Base-by-base conservation (phyloP, 2,113 vertebrate species). In the Gallinago media region DNA sequence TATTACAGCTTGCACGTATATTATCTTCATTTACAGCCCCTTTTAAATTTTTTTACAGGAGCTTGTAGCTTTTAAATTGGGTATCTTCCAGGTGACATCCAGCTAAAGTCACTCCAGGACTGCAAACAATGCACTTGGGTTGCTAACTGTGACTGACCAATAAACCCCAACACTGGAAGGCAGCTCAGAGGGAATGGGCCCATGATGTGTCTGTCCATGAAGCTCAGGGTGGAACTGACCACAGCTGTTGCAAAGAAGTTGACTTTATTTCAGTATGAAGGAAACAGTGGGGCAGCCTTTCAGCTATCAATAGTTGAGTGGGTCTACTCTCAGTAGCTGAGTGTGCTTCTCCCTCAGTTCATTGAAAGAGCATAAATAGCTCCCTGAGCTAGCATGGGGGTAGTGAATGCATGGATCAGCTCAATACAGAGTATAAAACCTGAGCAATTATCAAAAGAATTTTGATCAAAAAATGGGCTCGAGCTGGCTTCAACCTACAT, bases 191-290 rank as follows among this genome's bases (percentile, higher is more conserved):
- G 6, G 59, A 59, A 46, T 38, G 21, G 31, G 7, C 14, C 22
- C 0, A 0, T 61, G 22, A 61, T 22, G 5, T 38, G 22, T 40
- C n/a, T 38, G 22, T 40, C n/a, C 0, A 0, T 54, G 38, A 89
- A 89, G 40, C 15, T 83, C 38, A 54, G n/a, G 15, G 6, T n/a
- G 15, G 38, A 62, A 46, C 5, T 46, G 14, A 81, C 22, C 23
- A 40, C 46, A 23, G 11, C 6, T 56, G n/a, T 42, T 65, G 13
- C 25, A 66, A 40, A 65, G 27, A 46, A 88, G 14, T 12, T 44
- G 52, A 32, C 50, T 67, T 58, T 31, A 42, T 31, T 20, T 82
- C 21, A 52, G 27, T 18, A 22, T n/a, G 46, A 61, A 68, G 15
- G 19, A 38, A 38, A 52, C 15, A 61, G 14, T 15, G 23, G 5